Conservation (phyloP, 2,797 vertebrate genomes). For the Glossophaga mutica region DNA sequence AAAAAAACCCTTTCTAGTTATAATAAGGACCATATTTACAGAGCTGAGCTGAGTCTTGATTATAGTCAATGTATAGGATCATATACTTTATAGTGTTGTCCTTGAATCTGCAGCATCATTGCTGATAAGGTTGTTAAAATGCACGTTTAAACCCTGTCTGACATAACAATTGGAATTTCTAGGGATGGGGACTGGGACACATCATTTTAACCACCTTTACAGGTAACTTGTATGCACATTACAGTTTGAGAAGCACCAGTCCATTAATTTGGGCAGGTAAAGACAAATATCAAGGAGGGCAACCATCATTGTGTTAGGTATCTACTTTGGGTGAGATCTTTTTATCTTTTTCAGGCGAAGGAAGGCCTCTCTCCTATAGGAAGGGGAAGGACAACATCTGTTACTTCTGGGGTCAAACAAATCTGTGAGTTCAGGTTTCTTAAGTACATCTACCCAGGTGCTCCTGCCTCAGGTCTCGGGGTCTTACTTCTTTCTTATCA, state of each 20-base stretch:
- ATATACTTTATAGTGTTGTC: not conserved
- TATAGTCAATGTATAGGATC: not conserved
- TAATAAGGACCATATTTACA: not conserved
- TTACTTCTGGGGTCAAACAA: not conserved
- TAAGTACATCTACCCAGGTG: not conserved
- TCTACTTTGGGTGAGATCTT: not conserved
- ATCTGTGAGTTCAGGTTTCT: not conserved
- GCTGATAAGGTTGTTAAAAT: not conserved
- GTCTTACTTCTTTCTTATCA: not conserved
- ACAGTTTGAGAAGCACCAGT: not conserved
- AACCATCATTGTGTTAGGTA: not conserved
- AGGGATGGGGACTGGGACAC: not conserved
- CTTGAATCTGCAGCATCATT: not conserved
- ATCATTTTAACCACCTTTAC: not conserved
- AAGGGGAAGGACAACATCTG: not conserved
- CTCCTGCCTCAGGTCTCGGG: not conserved
- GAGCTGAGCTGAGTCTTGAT: not conserved
- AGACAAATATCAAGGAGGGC: not conserved
- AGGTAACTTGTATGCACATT: not conserved
- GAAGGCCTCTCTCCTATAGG: not conserved
- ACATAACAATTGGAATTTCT: not conserved
- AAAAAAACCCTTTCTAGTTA: not conserved
- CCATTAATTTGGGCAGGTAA: not conserved
- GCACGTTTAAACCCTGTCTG: not conserved
- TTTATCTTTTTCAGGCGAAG: not conserved